phyloP scores from a whole-genome alignment of 1,140 invertebrate species.

The Drosophila bipectinata region DNA sequence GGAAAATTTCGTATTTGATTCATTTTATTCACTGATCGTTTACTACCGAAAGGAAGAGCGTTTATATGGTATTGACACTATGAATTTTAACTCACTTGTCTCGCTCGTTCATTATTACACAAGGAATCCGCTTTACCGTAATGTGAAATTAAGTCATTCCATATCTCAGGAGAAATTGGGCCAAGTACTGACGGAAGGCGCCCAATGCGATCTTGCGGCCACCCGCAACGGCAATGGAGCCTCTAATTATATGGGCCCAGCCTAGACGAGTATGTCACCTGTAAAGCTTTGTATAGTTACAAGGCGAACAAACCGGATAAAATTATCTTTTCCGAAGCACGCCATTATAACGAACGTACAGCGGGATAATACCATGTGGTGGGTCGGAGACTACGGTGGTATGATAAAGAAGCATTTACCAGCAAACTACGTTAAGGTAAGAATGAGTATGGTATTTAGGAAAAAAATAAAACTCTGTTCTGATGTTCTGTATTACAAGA shows the following conservation, averaged over 20 bases:
- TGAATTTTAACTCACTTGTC: conserved; percentile 96
- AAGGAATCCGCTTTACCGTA: conserved; percentile 94
- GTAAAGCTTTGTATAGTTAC: conserved; percentile 94
- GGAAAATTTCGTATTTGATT: conserved; percentile 95
- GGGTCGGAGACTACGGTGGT: conserved; percentile 97
- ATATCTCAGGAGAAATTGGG: conserved; percentile 90
- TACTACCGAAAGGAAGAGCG: conserved; percentile 96
- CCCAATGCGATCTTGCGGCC: conserved; percentile 85
- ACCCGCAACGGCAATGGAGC: conserved; percentile 88
- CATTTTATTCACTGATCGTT: conserved; percentile 95
- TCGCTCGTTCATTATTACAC: conserved; percentile 96
- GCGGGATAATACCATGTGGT: conserved; percentile 93
- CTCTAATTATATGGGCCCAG: conserved; percentile 94
- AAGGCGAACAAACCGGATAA: conserved; percentile 94
- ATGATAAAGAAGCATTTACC: conserved; percentile 97
- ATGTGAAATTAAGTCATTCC: conserved; percentile 93
- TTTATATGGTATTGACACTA: conserved; percentile 94
- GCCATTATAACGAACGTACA: conserved; percentile 98
- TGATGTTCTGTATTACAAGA: background rate
- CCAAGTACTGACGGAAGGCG: conserved; percentile 58
- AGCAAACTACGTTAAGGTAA: conserved; percentile 94
- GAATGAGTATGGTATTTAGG: background rate
- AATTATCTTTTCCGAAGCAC: conserved; percentile 96
- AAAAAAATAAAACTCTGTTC: background rate
- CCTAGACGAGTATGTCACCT: conserved; percentile 78